Conservation (phyloP, 2,797 vertebrate genomes). For the Crax fasciolata region DNA sequence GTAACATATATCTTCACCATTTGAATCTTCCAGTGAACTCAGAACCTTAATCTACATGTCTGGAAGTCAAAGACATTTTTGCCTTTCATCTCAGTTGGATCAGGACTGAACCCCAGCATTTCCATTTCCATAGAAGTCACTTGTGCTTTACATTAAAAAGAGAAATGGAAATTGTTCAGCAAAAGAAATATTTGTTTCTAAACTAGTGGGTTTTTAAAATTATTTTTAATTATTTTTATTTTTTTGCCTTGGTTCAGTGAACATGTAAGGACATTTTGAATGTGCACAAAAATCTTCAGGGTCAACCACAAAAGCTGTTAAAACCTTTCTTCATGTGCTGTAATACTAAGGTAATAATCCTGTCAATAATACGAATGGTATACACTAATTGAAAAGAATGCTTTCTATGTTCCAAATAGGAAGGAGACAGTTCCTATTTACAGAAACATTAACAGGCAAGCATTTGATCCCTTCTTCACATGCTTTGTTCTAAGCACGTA, state of each 20-base stretch:
- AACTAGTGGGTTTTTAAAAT: not conserved
- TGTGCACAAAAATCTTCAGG: not conserved
- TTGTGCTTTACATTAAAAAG: not conserved
- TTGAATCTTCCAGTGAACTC: not conserved
- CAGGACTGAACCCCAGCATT: not conserved
- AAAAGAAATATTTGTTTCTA: not conserved
- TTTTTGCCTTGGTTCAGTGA: not conserved
- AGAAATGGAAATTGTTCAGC: constrained; percentile 25
- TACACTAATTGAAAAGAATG: not conserved
- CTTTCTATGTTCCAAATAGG: not conserved
- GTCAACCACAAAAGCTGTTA: not conserved
- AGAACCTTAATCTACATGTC: not conserved
- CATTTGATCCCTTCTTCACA: not conserved
- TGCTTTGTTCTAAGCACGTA: not conserved
- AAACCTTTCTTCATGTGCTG: not conserved
- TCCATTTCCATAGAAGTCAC: not conserved
- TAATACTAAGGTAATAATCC: not conserved
- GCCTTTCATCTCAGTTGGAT: not conserved
- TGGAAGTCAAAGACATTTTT: constrained; percentile 18
- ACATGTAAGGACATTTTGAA: rapidly evolving
- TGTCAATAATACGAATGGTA: not conserved
- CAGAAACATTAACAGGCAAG: not conserved
- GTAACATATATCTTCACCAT: not conserved
- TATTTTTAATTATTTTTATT: not conserved
- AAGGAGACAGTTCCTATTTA: not conserved